These are phyloP conservation scores for Scaptomyza pallida DNA, from an alignment of 1,140 invertebrate species.

Conservation along the genomic window DNA sequence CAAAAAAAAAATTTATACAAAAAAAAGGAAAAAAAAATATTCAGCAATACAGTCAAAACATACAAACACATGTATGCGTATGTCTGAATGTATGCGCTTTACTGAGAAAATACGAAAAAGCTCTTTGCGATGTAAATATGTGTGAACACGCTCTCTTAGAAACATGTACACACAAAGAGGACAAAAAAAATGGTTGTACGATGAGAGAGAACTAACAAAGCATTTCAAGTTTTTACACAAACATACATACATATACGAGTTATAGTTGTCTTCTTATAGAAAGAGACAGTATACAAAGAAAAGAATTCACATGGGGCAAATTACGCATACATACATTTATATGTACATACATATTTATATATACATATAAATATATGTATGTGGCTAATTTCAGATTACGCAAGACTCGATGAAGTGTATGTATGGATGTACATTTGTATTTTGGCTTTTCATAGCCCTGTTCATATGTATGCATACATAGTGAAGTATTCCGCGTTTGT, in stretches of 20 bases:
- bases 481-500: conserved; percentile 10
- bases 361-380: conserved; percentile 24
- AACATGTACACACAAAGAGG: conserved; percentile 11
- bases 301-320: conserved; percentile 46
- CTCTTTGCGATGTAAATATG: conserved; percentile 28
- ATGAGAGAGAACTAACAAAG: conserved; percentile 38
- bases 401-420: conserved; percentile 13
- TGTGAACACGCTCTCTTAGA: conserved; percentile 11
- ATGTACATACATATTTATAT: conserved; percentile 34
- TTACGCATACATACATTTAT: conserved; percentile 26
- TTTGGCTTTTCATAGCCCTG: conserved; percentile 26
- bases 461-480: conserved; percentile 5
- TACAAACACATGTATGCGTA: conserved; percentile 21
- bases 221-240: conserved; percentile 40
- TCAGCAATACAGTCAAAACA: conserved; percentile 37
- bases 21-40: conserved; percentile 14
- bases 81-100: conserved; percentile 18
- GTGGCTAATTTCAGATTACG: conserved; percentile 29
- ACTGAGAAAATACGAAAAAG: conserved; percentile 21
- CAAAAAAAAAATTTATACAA: too few relatives aligned
- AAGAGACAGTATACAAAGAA: conserved; percentile 34
- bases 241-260: conserved; percentile 16
- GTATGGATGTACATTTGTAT: conserved; percentile 41
- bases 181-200: conserved; percentile 29
- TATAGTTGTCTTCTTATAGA: conserved; percentile 39